These are phyloP conservation scores for Hetaerina americana DNA, from an alignment of 1,140 invertebrate genomes.

Conservation along the genomic window DNA sequence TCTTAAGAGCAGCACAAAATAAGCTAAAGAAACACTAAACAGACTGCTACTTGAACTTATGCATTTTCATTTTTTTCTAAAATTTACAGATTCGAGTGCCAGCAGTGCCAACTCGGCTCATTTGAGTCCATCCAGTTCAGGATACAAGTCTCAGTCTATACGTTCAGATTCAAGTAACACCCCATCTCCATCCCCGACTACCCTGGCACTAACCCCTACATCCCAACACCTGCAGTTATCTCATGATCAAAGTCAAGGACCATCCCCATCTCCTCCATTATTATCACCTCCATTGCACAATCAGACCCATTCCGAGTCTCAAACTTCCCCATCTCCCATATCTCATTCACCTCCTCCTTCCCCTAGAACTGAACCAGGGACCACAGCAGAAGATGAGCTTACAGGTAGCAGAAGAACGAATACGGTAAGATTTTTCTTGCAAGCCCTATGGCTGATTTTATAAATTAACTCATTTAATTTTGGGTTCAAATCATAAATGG, in stretches of 20 bases:
- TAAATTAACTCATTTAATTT: too few relatives aligned
- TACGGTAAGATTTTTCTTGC: neutral
- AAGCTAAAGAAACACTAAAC: too few relatives aligned
- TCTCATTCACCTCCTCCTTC: neutral
- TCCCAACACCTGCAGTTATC: conserved; percentile 14
- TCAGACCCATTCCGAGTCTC: neutral
- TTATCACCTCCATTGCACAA: neutral
- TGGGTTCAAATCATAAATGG: too few relatives aligned
- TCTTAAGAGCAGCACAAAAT: too few relatives aligned
- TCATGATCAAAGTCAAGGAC: neutral
- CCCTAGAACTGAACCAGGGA: neutral
- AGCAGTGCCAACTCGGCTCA: conserved; percentile 55
- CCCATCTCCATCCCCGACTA: conserved; percentile 48
- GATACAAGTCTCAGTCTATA: conserved; percentile 60
- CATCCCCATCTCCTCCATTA: neutral
- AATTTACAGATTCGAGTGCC: conserved; percentile 40
- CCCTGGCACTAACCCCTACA: conserved; percentile 30
- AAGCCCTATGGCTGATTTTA: too few relatives aligned
- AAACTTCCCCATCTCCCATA: neutral
- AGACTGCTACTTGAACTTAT: too few relatives aligned
- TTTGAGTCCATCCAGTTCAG: conserved; percentile 66
- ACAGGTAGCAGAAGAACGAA: neutral
- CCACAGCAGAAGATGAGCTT: neutral
- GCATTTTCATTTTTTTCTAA: too few relatives aligned
- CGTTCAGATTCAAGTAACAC: conserved; percentile 49